Evolutionary conservation across 1,140 invertebrate species (phyloP), one percentile per base, ranked within the genome.

Genomic region (Aphaenogaster floridana): DNA sequence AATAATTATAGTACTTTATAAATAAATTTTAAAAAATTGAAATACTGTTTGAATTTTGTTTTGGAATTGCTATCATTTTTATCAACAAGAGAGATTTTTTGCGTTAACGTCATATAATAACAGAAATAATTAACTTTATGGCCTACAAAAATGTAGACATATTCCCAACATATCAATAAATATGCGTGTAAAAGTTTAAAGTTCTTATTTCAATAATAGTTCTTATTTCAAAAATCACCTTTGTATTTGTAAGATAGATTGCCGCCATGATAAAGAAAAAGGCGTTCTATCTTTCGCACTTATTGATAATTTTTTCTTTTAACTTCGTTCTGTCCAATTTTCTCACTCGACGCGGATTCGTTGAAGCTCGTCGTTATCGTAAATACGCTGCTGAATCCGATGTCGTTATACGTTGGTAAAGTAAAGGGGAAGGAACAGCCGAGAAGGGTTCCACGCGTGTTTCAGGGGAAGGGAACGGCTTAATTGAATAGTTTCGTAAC

Each of bases 401-500:
- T 36, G 52, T 88, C 57, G 52, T 72, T 59, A 84, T 84, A 63
- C 17, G 52, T 39, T 28, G 4, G 8, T 68, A 21, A 66, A 39
- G 63, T 68, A 81, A 81, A 54, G 50, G 64, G 50, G 21, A 54
- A 80, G 48, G 45, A 45, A 68, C 11, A 52, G 45, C 15, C 34
- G 68, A 39, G 68, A 68, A 54, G 42, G 57, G 69, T 71, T 68
- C 8, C 72, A 84, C 78, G 13, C 48, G 48, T 48, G n/a, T 59
- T 77, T 76, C 36, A 68, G n/a, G 64, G 57, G 63, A 45, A 83
- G 87, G n/a, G 39, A 21, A 57, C 74, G 57, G 86, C 68, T 84
- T 91, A 91, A 91, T 91, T 83, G 86, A 90, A 85, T 86, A 90
- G 79, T 86, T 87, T 77, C 66, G 54, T 11, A 39, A 87, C 21